A percentile compares a stretch with the other conserved stretches of the same genome.
phyloP scores from a whole-genome alignment of 2,888 invertebrate species.

The Onchidella celtica region DNA sequence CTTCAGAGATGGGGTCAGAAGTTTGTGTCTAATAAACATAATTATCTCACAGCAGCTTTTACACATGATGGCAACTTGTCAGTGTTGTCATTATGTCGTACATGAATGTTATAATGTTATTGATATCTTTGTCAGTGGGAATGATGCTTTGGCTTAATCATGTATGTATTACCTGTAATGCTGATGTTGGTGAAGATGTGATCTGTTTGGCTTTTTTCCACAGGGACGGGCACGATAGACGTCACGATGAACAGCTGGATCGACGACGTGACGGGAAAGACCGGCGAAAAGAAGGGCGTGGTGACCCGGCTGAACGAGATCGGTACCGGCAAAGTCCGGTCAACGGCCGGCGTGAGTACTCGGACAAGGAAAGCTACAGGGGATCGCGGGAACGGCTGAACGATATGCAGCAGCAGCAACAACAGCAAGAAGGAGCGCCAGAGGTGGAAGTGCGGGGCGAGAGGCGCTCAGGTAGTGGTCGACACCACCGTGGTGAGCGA shows the following conservation, averaged over 20 bases:
- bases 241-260: constrained; percentile 47
- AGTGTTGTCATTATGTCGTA: too few species aligned
- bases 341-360: constrained; percentile 56
- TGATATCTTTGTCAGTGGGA: too few species aligned
- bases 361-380: constrained; percentile 44
- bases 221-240: constrained; percentile 36
- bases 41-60: too few species aligned
- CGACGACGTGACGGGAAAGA: constrained; percentile 49
- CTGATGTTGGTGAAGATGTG: too few species aligned
- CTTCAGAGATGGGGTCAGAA: too few species aligned
- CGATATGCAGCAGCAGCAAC: constrained; percentile 31
- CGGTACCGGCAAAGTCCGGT: constrained; percentile 65
- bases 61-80: too few species aligned
- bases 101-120: too few species aligned
- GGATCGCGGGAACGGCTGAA: constrained; percentile 47
- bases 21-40: too few species aligned
- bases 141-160: not conserved
- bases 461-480: constrained; percentile 51
- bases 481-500: constrained; percentile 47
- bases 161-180: not conserved
- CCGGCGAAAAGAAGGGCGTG: constrained; percentile 47
- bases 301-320: constrained; percentile 56
- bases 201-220: too few species aligned
- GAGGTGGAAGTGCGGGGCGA: constrained; percentile 48
- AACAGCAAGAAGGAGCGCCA: not conserved